Base-by-base conservation (phyloP, 2,888 invertebrate genomes). In the Xylota segnis region DNA sequence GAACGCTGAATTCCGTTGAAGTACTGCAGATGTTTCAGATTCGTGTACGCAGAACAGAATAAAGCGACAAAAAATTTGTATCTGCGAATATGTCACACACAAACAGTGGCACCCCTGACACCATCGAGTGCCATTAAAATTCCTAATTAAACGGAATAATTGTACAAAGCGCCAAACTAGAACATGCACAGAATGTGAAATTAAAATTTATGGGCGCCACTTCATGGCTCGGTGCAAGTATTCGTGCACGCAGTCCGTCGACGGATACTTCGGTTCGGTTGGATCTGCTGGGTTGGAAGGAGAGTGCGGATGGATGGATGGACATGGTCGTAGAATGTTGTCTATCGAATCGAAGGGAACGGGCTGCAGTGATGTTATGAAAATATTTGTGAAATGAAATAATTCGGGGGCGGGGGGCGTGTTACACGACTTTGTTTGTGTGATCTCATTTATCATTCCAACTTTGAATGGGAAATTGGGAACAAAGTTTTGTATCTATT, bases 121-220 rank as follows among this genome's bases (percentile, higher is more conserved):
- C 70, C 50, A 54, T 61, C n/a, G 61, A 18, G 37, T 66, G 70
- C 32, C 54, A 75, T 79, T 84, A 65, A 84, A 75, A 79, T 79
- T 84, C 76, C 81, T 76, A 81, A 84, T 84, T 84, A 76, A 81
- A 81, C 45, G 34, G 23, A 81, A 81, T 81, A 84, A 81, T 84
- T 81, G 71, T 56, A 58, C 68, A 40, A 18, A 59, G 70, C 16
- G 40, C 40, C 61, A n/a, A 32, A 83, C 59, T 63, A 79, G 58
- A 74, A 70, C 68, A 84, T 75, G 74, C 63, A 65, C 75, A 52
- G 76, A 81, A 81, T 84, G 47, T 81, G 63, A 50, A 59, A 81
- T 71, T 75, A 47, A 81, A 84, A 84, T 84, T 76, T 81, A 84
- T 84, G 81, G 76, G 76, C 81, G 84, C 81, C 81, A 84, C 54